Percentiles rank a stretch among this genome's conserved stretches.
Evolutionary conservation across 2,113 vertebrate species (phyloP).

Genomic region (Hystrix cristata): DNA sequence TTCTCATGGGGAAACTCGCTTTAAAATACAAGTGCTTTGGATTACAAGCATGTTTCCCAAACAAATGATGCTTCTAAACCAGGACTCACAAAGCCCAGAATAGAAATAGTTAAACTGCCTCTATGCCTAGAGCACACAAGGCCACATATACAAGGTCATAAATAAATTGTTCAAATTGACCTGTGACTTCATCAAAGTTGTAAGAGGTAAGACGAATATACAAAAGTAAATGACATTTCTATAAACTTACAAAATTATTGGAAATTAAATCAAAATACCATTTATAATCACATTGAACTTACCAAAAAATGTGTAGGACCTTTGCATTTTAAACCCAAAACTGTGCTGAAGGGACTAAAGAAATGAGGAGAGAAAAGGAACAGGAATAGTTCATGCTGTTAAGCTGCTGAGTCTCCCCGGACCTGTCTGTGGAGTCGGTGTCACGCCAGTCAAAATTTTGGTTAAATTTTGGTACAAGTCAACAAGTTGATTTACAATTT

Average conservation of each 20-base stretch:
- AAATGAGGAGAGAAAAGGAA: not conserved
- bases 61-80: not conserved
- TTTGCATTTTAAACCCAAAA: not conserved
- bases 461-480: not conserved
- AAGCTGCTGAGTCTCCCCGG: not conserved
- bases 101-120: not conserved
- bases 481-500: not conserved
- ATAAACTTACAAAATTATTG: not conserved
- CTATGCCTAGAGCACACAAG: fast-evolving
- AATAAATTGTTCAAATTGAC: not conserved
- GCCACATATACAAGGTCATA: not conserved
- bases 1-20: not conserved
- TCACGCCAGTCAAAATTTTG: not conserved
- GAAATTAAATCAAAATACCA: not conserved
- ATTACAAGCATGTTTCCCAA: not conserved
- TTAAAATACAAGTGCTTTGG: not conserved
- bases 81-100: not conserved
- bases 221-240: not conserved
- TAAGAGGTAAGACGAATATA: not conserved
- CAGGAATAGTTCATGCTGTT: not conserved
- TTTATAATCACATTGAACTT: not conserved
- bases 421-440: not conserved
- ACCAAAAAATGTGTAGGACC: not conserved
- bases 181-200: not conserved
- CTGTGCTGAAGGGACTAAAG: not conserved